Percentiles rank a stretch among this genome's conserved stretches.
phyloP scores from a whole-genome alignment of 2,797 vertebrate species.

The Lepilemur septentrionalis region DNA sequence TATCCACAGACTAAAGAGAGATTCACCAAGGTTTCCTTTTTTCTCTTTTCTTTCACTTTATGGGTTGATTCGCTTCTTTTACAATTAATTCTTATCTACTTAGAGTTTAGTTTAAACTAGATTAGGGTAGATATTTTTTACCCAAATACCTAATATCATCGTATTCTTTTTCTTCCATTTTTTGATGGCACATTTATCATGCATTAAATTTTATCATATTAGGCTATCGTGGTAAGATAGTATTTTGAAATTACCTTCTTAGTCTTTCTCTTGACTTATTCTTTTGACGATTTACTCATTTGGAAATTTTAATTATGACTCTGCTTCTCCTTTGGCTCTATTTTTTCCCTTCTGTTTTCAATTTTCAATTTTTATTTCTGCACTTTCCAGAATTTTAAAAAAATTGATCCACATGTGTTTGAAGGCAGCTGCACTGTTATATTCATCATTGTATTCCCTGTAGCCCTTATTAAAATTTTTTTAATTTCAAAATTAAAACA shows the following conservation, averaged over 20 bases:
- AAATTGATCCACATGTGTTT: conserved; percentile 38
- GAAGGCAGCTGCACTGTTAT: conserved; percentile 2
- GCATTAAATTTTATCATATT: not conserved
- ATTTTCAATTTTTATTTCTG: conserved; percentile 70
- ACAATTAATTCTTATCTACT: not conserved
- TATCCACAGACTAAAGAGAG: not conserved
- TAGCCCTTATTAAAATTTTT: conserved; percentile 6
- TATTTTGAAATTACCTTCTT: conserved; percentile 49
- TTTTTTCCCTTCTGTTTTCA: conserved; percentile 58
- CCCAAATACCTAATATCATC: not conserved
- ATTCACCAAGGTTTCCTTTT: not conserved
- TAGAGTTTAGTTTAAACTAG: not conserved
- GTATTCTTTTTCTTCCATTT: not conserved
- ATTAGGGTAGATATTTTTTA: not conserved
- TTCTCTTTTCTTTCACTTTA: not conserved
- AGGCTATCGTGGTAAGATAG: not conserved
- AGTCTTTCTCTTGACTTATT: conserved; percentile 35
- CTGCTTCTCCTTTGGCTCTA: conserved; percentile 67
- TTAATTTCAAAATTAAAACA: conserved; percentile 58
- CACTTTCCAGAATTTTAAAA: conserved; percentile 60
- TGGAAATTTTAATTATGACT: conserved; percentile 29
- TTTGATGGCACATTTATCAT: not conserved
- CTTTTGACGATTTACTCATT: conserved; percentile 56
- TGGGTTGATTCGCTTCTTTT: not conserved
- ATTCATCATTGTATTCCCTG: conserved; percentile 25